A percentile compares a stretch with the other conserved stretches of the same genome.
Conservation (phyloP, 2,888 invertebrate species). For the Dryadula phaetusa region DNA sequence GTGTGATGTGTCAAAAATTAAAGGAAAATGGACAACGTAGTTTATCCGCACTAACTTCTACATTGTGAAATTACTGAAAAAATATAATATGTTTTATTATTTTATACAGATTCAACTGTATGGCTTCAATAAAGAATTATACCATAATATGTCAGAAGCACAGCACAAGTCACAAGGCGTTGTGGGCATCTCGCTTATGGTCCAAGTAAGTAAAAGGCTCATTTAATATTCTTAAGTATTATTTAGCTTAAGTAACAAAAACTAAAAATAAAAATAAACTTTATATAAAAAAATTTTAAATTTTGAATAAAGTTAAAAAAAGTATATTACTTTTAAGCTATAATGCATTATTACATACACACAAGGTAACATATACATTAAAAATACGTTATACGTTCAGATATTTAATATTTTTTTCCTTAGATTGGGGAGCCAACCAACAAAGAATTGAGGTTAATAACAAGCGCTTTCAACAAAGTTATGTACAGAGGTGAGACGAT, state of each 20-base stretch:
- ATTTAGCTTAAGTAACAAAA: too few species aligned
- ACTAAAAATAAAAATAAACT: too few species aligned
- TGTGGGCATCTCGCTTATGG: constrained; percentile 96
- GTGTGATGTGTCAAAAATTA: too few species aligned
- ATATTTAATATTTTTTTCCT: constrained; percentile 38
- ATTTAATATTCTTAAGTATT: background rate
- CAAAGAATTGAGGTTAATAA: constrained; percentile 93
- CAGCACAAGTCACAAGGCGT: constrained; percentile 98
- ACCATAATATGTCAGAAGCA: constrained; percentile 98
- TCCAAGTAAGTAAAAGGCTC: constrained; percentile 87
- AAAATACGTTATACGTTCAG: background rate
- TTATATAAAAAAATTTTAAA: too few species aligned
- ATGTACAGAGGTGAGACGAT: constrained; percentile 89
- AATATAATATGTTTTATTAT: constrained; percentile 6
- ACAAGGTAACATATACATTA: too few species aligned
- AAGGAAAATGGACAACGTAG: too few species aligned
- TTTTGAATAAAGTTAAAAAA: too few species aligned
- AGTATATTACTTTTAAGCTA: too few species aligned
- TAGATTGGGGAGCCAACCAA: constrained; percentile 95
- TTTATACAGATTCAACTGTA: constrained; percentile 94
- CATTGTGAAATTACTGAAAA: background rate
- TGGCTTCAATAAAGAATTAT: constrained; percentile 98
- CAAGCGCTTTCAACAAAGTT: constrained; percentile 94
- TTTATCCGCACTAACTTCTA: too few species aligned
- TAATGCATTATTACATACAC: too few species aligned